phyloP scores from a whole-genome alignment of 2,888 invertebrate species.

The Melinaea menophilus region DNA sequence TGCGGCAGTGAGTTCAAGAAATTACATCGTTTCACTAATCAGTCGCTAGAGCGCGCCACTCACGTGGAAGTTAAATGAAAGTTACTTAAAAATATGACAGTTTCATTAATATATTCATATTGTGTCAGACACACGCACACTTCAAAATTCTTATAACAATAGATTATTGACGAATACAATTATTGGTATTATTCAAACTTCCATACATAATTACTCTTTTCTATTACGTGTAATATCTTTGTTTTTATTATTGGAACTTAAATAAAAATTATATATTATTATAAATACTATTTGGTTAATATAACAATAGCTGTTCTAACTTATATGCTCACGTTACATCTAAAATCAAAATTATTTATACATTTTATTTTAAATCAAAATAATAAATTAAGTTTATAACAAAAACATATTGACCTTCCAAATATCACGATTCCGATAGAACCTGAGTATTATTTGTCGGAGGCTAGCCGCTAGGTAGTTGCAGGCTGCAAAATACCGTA shows the following conservation, averaged over 20 bases:
- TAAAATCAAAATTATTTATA: too few relatives aligned
- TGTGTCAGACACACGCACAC: too few relatives aligned
- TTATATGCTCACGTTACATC: too few relatives aligned
- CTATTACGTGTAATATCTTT: too few relatives aligned
- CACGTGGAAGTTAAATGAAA: slow-evolving; percentile 32
- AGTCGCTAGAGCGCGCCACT: slow-evolving; percentile 27
- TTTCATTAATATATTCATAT: slow-evolving; percentile 17
- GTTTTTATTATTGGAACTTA: too few relatives aligned
- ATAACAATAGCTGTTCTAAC: too few relatives aligned
- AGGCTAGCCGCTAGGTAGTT: slow-evolving; percentile 7
- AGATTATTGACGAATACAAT: too few relatives aligned
- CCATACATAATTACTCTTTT: too few relatives aligned
- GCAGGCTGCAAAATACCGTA: slow-evolving; percentile 12
- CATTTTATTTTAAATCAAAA: not conserved
- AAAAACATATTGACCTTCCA: slow-evolving; percentile 51
- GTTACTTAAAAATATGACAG: slow-evolving; percentile 24
- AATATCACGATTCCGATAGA: slow-evolving; percentile 53
- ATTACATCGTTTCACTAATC: slow-evolving; percentile 49
- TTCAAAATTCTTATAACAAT: too few relatives aligned
- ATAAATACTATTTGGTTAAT: too few relatives aligned
- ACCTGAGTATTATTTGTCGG: slow-evolving; percentile 2
- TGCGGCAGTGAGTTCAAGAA: slow-evolving; percentile 65
- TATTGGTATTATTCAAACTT: too few relatives aligned
- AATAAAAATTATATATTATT: too few relatives aligned
- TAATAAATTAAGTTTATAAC: not conserved